Base-by-base conservation (phyloP, 1,140 invertebrate species). In the Drosophila guanche region DNA sequence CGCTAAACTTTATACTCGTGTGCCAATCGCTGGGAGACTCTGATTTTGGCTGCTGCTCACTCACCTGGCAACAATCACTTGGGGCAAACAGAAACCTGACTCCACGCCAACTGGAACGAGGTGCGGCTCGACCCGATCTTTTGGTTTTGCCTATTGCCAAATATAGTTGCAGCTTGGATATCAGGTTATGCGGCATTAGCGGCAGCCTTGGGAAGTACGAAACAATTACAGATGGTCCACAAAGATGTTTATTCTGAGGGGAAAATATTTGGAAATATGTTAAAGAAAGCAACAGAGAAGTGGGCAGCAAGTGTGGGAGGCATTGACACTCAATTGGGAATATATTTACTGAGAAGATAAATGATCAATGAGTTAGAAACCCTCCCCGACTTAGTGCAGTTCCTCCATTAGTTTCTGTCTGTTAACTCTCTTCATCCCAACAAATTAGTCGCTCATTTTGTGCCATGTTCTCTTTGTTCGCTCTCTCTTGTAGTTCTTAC, bases 1-100 rank as follows among this genome's bases (percentile, higher is more conserved):
- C 1, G 1, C 1, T 60, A 80, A 85, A 85, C 62, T 51, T 46
- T 72, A 79, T 84, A 79, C 61, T 58, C 79, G 80, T 84, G 79
- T 55, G 80, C 46, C 58, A 45, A 37, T 52, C 42, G 43, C 12
- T 27, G 8, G 41, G 41, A 47, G 33, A 37, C 10, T 37, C 10
- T 10, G 25, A 27, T 27, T 27, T 27, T 5, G 25, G 25, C 25
- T 4, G 63, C 29, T 48, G 65, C 48, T 74, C 71, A 75, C 42
- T 75, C 50, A 55, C 65, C 55, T 61, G 74, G 66, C 65, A 79
- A 74, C 73, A 76, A 51, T 65, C 61, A 42, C 68, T 71, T 68
- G 55, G 20, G 65, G 61, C 7, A 2, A 37, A 8, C 29, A 51
- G 50, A 56, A 68, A 68, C 66, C 66, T 68, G 66, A 68, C 58